Evolutionary conservation across 2,113 vertebrate genomes (phyloP).

Genomic region (Vicugna pacos): DNA sequence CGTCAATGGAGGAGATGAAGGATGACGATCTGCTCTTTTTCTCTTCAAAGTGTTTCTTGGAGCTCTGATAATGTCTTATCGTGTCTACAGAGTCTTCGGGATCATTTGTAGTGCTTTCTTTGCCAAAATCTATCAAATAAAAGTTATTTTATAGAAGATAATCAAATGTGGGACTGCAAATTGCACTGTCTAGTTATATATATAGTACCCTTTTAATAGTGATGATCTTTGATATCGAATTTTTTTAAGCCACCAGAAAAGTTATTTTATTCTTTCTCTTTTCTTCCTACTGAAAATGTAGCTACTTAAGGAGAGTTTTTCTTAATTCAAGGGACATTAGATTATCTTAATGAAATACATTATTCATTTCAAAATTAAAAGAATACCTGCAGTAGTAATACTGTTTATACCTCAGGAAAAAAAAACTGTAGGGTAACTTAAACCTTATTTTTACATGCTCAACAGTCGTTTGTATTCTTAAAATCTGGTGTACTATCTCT

Average conservation of each 20-base stretch:
- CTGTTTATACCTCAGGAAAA: background rate
- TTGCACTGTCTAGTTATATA: background rate
- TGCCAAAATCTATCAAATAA: slow-evolving; percentile 85
- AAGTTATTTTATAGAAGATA: slow-evolving; percentile 78
- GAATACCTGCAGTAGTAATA: background rate
- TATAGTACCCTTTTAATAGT: background rate
- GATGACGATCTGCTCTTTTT: slow-evolving; percentile 90
- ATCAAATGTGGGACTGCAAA: slow-evolving; percentile 10
- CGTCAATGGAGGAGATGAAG: slow-evolving; percentile 89
- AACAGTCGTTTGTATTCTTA: slow-evolving; percentile 19
- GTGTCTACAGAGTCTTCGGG: slow-evolving; percentile 84
- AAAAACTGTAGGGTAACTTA: background rate
- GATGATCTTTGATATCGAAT: background rate
- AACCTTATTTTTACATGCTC: background rate
- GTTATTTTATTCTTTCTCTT: background rate
- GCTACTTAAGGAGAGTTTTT: background rate
- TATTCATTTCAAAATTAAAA: slow-evolving; percentile 58
- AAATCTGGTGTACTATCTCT: background rate
- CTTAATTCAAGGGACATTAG: background rate
- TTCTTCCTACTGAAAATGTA: background rate
- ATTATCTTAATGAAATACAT: slow-evolving; percentile 37
- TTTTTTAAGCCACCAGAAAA: background rate
- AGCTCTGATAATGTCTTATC: slow-evolving; percentile 86
- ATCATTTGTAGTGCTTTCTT: slow-evolving; percentile 85
- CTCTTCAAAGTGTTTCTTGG: slow-evolving; percentile 91